Evolutionary conservation across 2,888 invertebrate species (phyloP), one percentile per base, ranked within the genome.

Genomic region (Rhodophaea formosa): DNA sequence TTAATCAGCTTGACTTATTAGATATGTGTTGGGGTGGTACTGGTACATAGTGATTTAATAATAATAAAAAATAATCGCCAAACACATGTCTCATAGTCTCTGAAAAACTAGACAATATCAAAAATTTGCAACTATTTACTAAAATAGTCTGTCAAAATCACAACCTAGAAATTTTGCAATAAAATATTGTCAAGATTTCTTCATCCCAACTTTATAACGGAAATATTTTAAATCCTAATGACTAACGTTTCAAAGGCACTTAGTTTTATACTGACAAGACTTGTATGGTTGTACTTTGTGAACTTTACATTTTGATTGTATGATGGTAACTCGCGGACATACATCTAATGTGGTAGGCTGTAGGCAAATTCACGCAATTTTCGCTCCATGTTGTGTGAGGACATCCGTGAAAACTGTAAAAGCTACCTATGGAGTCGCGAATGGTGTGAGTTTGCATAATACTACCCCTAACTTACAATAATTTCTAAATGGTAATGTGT

Each of bases 211-310:
- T 67, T 72, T 71, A 67, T 64, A 73, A 71, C 74, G 74, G 80
- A 74, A 76, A 81, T 70, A 78, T 82, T 84, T 84, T 84, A 86
- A 86, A 80, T 70, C 75, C 90, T 91, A 91, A 88, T 90, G 91
- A 91, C 91, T 91, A 91, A 87, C 72, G 77, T 83, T 86, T 84
- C 68, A 73, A 91, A 90, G 91, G 90, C 91, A 91, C 91, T 90
- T 89, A 87, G 83, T 84, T 86, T 77, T 81, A 80, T 78, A 86
- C 73, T 88, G 89, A 89, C 87, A 86, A 88, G 90, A 90, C 72
- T 84, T 77, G 79, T 75, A 80, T 77, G 80, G 83, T 89, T 89
- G 89, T 88, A 90, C 88, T 88, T 79, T 79, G 80, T 81, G 84
- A 82, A 80, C 74, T 80, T 15, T 77, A 88, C 87, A 86, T 84